Conservation (phyloP, 2,113 vertebrate species). For the Ancistrus triradiatus region DNA sequence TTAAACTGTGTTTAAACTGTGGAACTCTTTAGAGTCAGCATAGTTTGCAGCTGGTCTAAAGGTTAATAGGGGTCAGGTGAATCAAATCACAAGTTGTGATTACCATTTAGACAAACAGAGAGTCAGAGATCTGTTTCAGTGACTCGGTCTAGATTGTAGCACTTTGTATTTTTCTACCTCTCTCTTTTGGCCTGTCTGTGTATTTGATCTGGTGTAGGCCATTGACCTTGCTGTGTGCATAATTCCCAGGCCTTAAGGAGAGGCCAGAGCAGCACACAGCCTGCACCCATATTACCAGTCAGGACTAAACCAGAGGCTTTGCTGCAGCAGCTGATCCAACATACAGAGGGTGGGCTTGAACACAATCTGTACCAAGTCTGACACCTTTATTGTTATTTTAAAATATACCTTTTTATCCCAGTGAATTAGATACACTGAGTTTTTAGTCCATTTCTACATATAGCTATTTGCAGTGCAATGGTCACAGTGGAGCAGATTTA, state of each 20-base stretch:
- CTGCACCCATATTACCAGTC: conserved; percentile 33
- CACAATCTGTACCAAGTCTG: conserved; percentile 24
- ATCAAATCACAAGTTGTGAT: conserved; percentile 43
- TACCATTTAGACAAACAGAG: conserved; percentile 40
- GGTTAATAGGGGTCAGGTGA: conserved; percentile 47
- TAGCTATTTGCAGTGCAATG: conserved; percentile 8
- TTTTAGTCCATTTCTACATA: conserved; percentile 5
- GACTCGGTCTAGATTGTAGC: conserved; percentile 44
- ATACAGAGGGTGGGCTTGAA: conserved; percentile 32
- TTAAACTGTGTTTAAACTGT: conserved; percentile 12
- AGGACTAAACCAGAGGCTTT: conserved; percentile 34
- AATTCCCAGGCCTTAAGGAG: conserved; percentile 27
- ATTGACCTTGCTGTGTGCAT: conserved; percentile 33
- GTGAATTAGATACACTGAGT: conserved; percentile 11
- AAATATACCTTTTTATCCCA: conserved; percentile 5
- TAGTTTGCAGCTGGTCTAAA: conserved; percentile 33
- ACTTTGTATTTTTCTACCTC: conserved; percentile 44
- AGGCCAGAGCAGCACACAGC: conserved; percentile 37
- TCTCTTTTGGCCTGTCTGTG: conserved; percentile 42
- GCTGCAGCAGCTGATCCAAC: conserved; percentile 50
- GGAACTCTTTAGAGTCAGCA: conserved; percentile 11
- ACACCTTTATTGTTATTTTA: conserved; percentile 40
- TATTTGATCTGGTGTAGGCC: conserved; percentile 49
- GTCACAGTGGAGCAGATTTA: conserved; percentile 3
- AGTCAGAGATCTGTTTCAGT: conserved; percentile 37